phyloP scores from a whole-genome alignment of 2,797 vertebrate genomes.

The Decapterus maruadsi region DNA sequence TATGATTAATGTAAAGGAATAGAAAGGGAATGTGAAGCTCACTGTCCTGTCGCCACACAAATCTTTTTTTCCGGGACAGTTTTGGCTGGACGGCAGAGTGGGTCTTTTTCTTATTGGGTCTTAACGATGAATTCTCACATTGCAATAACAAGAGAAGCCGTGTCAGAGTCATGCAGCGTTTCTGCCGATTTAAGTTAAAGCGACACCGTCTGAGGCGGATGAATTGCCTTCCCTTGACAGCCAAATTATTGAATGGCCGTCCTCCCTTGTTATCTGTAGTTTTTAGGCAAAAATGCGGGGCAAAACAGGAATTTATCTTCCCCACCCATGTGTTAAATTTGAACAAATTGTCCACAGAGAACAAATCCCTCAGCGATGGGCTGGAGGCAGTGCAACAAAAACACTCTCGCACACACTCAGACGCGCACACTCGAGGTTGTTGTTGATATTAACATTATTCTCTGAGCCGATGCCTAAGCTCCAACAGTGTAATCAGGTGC shows the following conservation, averaged over 20 bases:
- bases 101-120: neutral
- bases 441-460: constrained; percentile 69
- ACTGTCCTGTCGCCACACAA: constrained; percentile 3
- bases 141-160: constrained; percentile 10
- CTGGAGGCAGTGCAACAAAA: constrained; percentile 40
- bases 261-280: constrained; percentile 37
- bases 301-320: constrained; percentile 55
- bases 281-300: constrained; percentile 40
- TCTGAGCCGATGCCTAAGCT: constrained; percentile 65
- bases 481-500: constrained; percentile 76
- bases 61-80: constrained; percentile 12
- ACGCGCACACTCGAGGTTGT: constrained; percentile 32
- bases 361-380: constrained; percentile 47
- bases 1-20: neutral
- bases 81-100: neutral
- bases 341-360: constrained; percentile 67
- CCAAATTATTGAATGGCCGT: constrained; percentile 42
- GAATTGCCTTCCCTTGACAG: constrained; percentile 39
- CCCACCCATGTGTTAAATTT: constrained; percentile 66
- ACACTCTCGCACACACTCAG: constrained; percentile 5
- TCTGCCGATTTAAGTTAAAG: constrained; percentile 32
- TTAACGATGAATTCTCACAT: neutral
- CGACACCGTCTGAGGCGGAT: neutral
- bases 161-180: constrained; percentile 18
- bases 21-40: neutral